Evolutionary conservation across 2,888 invertebrate genomes (phyloP).

Genomic region (Aspidiotus destructor): DNA sequence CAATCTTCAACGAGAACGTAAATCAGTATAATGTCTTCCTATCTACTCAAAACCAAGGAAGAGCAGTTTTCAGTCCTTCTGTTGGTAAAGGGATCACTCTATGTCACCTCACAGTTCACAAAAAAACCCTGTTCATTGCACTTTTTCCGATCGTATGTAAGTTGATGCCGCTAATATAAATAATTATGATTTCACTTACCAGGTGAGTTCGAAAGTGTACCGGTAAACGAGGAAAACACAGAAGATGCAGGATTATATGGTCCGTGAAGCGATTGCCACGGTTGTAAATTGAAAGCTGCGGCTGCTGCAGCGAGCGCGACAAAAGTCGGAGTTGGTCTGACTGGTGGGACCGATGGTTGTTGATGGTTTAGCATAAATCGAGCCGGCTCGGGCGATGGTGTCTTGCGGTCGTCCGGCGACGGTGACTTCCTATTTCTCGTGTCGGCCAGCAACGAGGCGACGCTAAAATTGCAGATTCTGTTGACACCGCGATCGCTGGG

Average conservation of each 20-base stretch:
- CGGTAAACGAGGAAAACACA: conserved; percentile 37
- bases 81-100: no score
- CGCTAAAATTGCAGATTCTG: conserved; percentile 57
- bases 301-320: conserved; percentile 60
- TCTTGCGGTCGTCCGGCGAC: conserved; percentile 39
- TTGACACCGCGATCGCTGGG: conserved; percentile 9
- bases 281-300: conserved; percentile 42
- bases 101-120: no score
- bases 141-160: no score
- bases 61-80: no score
- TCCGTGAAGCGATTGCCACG: conserved; percentile 36
- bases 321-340: conserved; percentile 67
- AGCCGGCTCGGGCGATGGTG: conserved; percentile 44
- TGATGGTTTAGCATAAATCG: conserved; percentile 41
- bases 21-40: no score
- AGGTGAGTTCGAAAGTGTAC: conserved; percentile 38
- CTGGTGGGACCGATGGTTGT: conserved; percentile 44
- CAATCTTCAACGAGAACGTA: no score
- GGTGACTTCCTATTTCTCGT: conserved; percentile 47
- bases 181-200: conserved; percentile 33
- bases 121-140: no score
- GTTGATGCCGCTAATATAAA: no score
- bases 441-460: conserved; percentile 76
- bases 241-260: conserved; percentile 40
- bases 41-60: no score